phyloP scores from a whole-genome alignment of 2,113 vertebrate species.

The Paraplagusia blochii region DNA sequence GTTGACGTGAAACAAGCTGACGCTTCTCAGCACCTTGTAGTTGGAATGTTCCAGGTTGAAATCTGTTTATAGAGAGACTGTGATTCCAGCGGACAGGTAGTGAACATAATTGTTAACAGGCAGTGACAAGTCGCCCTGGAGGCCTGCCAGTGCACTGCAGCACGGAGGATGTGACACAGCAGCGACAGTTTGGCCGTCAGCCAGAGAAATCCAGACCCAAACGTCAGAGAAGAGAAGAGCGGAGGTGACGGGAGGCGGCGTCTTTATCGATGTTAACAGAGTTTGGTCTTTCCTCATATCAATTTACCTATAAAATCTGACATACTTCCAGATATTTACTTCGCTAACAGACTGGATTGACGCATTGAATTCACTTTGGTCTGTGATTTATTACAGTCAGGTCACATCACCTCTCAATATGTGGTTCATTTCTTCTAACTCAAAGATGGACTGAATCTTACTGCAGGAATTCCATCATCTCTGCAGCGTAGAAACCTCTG shows the following conservation, averaged over 20 bases:
- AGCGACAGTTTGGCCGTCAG: conserved; percentile 16
- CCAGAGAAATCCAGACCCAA: conserved; percentile 22
- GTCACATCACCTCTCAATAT: too few species aligned
- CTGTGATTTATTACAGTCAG: neutral
- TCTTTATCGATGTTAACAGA: too few species aligned
- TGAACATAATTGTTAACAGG: conserved; percentile 12
- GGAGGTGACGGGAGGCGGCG: neutral
- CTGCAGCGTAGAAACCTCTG: neutral
- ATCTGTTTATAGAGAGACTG: conserved; percentile 5
- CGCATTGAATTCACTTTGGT: too few species aligned
- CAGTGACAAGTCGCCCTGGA: conserved; percentile 41
- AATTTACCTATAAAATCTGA: too few species aligned
- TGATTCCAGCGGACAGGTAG: conserved; percentile 14
- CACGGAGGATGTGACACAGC: conserved; percentile 36
- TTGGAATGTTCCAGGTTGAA: neutral
- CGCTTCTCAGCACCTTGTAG: conserved; percentile 1
- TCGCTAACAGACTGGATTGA: too few species aligned
- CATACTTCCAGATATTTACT: too few species aligned
- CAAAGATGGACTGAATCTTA: neutral
- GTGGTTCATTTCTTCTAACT: neutral
- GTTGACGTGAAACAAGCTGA: conserved; percentile 13
- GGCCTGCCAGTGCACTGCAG: conserved; percentile 46
- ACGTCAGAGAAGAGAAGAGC: neutral
- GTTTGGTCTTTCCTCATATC: too few species aligned
- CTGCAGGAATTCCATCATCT: neutral